Evolutionary conservation across 2,888 invertebrate species (phyloP).

Genomic region (Achlya flavicornis): DNA sequence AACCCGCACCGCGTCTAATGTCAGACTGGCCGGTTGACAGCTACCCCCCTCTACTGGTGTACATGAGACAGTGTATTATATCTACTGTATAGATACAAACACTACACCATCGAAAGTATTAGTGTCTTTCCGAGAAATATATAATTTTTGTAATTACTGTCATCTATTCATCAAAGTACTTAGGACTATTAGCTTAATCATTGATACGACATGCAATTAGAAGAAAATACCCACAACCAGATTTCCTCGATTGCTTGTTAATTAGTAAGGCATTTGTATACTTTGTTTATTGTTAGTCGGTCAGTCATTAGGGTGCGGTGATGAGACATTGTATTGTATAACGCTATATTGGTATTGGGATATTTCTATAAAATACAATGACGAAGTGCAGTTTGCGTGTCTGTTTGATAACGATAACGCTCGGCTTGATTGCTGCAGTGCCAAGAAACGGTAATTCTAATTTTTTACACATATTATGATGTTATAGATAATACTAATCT

Average conservation of each 20-base stretch:
- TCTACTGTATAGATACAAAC: too few species aligned
- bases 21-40: too few species aligned
- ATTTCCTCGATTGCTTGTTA: slow-evolving; percentile 47
- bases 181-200: slow-evolving; percentile 49
- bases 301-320: slow-evolving; percentile 27
- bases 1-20: too few species aligned
- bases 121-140: slow-evolving; percentile 29
- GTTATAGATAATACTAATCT: too few species aligned
- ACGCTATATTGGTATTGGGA: slow-evolving; percentile 16
- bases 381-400: slow-evolving; percentile 26
- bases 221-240: slow-evolving; percentile 48
- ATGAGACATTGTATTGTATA: slow-evolving; percentile 31
- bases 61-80: too few species aligned
- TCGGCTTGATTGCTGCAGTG: not conserved
- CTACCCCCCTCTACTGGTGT: too few species aligned
- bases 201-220: slow-evolving; percentile 52
- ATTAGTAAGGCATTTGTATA: slow-evolving; percentile 54
- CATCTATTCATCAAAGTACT: slow-evolving; percentile 12
- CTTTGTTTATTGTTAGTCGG: slow-evolving; percentile 23
- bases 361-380: slow-evolving; percentile 14
- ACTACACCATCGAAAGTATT: slow-evolving; percentile 12
- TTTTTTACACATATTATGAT: too few species aligned
- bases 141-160: slow-evolving; percentile 28
- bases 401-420: not conserved
- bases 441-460: not conserved